phyloP scores from a whole-genome alignment of 2,797 vertebrate genomes.

The Centroberyx gerrardi region DNA sequence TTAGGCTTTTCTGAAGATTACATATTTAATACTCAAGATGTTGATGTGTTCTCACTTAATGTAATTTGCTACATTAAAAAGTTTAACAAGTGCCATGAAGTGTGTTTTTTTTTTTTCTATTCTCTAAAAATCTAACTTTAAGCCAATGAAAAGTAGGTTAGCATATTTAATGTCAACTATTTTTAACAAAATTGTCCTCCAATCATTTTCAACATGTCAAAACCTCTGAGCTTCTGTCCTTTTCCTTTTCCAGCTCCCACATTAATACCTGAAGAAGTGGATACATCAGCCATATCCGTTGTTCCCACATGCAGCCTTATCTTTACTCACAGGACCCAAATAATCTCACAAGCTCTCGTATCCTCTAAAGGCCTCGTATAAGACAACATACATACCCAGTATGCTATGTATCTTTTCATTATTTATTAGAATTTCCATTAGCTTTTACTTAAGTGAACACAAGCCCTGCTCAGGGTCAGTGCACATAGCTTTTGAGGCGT shows the following conservation, averaged over 20 bases:
- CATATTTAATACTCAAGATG: background rate
- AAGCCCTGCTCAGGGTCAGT: constrained; percentile 52
- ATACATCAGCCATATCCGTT: background rate
- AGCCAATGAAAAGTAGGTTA: constrained; percentile 3
- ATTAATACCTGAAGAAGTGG: constrained; percentile 1
- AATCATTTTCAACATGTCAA: constrained; percentile 5
- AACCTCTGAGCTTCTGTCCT: background rate
- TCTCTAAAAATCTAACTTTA: background rate
- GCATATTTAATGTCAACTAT: background rate
- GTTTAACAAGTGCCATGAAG: background rate
- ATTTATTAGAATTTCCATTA: constrained; percentile 72
- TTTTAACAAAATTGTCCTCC: background rate
- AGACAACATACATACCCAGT: constrained; percentile 46
- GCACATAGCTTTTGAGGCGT: constrained; percentile 59
- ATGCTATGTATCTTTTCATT: constrained; percentile 67
- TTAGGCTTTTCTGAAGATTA: background rate
- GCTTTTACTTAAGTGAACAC: constrained; percentile 63
- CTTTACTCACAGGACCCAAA: constrained; percentile 18
- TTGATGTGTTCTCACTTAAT: background rate
- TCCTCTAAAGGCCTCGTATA: constrained; percentile 43
- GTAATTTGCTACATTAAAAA: background rate
- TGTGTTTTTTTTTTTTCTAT: background rate
- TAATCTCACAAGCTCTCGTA: constrained; percentile 19
- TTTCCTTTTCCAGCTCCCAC: background rate
- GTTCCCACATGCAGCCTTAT: constrained; percentile 6